A percentile compares a stretch with the other conserved stretches of the same genome.
phyloP scores from a whole-genome alignment of 1,140 invertebrate genomes.

The Trichomalopsis sarcophagae region DNA sequence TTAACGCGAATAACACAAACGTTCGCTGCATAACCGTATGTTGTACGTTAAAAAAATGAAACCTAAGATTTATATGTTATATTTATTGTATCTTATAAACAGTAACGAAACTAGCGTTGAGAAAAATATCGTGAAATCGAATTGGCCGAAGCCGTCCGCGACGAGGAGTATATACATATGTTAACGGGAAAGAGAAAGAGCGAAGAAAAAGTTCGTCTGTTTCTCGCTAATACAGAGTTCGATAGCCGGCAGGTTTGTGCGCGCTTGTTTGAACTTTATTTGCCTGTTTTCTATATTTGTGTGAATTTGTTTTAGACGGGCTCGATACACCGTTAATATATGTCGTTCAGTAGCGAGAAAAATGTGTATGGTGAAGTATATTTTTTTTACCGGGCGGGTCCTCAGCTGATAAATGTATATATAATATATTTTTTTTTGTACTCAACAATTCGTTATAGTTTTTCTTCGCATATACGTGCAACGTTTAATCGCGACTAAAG shows the following conservation, averaged over 20 bases:
- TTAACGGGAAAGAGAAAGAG: not conserved
- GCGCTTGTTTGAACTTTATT: not conserved
- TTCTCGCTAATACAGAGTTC: not conserved
- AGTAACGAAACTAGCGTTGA: not conserved
- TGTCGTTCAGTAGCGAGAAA: not conserved
- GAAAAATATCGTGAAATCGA: conserved; percentile 9
- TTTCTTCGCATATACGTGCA: not conserved
- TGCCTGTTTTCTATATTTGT: not conserved
- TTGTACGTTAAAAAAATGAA: conserved; percentile 24
- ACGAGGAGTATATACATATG: not conserved
- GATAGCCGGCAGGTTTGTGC: not conserved
- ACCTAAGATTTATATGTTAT: conserved; percentile 36
- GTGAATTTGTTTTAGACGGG: conserved; percentile 5
- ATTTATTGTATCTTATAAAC: conserved; percentile 19
- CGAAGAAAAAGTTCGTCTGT: not conserved
- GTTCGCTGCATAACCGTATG: conserved; percentile 5
- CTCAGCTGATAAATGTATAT: not conserved
- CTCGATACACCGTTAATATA: not conserved
- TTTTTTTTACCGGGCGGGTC: not conserved
- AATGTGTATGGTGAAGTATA: not conserved
- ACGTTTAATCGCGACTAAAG: not conserved
- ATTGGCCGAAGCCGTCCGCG: conserved; percentile 44
- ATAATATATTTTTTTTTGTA: conserved; percentile 1
- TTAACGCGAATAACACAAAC: conserved; percentile 22
- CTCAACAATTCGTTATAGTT: conserved; percentile 9